A percentile compares a stretch with the other conserved stretches of the same genome.
Conservation (phyloP, 2,797 vertebrate species). For the Mallotus villosus region DNA sequence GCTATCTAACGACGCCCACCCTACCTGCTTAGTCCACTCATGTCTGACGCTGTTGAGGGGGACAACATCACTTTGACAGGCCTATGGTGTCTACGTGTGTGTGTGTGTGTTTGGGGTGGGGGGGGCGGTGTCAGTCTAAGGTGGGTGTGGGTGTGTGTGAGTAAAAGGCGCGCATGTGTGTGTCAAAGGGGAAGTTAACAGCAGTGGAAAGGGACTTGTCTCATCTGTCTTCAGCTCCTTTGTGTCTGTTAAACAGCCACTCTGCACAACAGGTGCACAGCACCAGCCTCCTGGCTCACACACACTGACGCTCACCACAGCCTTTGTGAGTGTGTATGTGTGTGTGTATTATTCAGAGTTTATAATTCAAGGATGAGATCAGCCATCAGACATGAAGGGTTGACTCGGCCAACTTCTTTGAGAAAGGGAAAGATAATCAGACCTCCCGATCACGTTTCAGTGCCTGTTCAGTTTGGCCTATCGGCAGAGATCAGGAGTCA, state of each 20-base stretch:
- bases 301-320: not conserved
- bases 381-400: slow-evolving; percentile 2
- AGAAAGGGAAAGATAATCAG: not conserved
- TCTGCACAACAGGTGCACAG: slow-evolving; percentile 41
- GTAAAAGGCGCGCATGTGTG: not conserved
- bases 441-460: not conserved
- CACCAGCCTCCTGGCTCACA: slow-evolving; percentile 8
- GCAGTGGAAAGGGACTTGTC: slow-evolving; percentile 17
- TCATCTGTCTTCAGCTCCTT: slow-evolving; percentile 29
- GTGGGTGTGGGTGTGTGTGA: slow-evolving; percentile 5
- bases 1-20: not conserved
- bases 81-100: not conserved
- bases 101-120: not conserved
- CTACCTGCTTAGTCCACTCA: not conserved
- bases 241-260: slow-evolving; percentile 40
- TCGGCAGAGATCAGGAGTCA: slow-evolving; percentile 5
- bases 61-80: not conserved
- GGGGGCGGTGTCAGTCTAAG: not conserved
- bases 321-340: slow-evolving; percentile 18
- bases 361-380: not conserved
- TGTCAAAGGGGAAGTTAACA: not conserved
- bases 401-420: not conserved
- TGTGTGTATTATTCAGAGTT: not conserved
- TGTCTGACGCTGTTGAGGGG: not conserved
- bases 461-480: slow-evolving; percentile 8